Base-by-base conservation (phyloP, 2,113 vertebrate genomes). In the Taxidea taxus region DNA sequence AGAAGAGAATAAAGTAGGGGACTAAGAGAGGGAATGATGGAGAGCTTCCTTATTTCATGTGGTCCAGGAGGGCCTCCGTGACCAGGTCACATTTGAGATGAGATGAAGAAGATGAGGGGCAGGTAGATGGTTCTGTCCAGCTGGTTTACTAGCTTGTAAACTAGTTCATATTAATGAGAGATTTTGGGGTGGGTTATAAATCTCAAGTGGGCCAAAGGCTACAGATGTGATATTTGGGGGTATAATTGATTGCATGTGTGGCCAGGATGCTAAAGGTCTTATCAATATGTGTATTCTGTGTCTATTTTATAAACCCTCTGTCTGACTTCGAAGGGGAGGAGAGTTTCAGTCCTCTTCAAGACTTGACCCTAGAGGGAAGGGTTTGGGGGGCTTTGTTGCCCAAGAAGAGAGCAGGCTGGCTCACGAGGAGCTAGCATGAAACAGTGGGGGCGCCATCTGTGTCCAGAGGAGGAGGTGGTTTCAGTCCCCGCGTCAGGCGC, bases 241-340 rank as follows among this genome's bases (percentile, higher is more conserved):
- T 31, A 34, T 75, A 37, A 42, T 29, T 12, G 42, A n/a, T 64
- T 4, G 9, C 4, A 42, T 39, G 37, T 37, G 62, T 85, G 81
- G 84, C 42, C 34, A 70, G 18, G 56, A 44, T 49, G 68, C 12
- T 62, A 56, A 49, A 44, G 49, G n/a, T 88, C 64, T 81, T 82
- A 77, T 88, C n/a, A 34, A 31, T 37, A 44, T 49, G 15, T 80
- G n/a, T 62, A 47, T 75, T 75, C 25, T 66, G 23, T 51, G 29
- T 44, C 60, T 51, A 58, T 85, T 86, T 84, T 75, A 44, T 60
- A n/a, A 86, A 90, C 90, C 44, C 10, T 49, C 14, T 27, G 8
- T 70, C 90, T 81, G 56, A 97, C 66, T 95, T 88, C 15, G 39
- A 77, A 68, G 90, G 90, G 49, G n/a, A 37, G 23, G 54, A 64